Base-by-base conservation (phyloP, 2,113 vertebrate genomes). In the Scartelaos histophorus region DNA sequence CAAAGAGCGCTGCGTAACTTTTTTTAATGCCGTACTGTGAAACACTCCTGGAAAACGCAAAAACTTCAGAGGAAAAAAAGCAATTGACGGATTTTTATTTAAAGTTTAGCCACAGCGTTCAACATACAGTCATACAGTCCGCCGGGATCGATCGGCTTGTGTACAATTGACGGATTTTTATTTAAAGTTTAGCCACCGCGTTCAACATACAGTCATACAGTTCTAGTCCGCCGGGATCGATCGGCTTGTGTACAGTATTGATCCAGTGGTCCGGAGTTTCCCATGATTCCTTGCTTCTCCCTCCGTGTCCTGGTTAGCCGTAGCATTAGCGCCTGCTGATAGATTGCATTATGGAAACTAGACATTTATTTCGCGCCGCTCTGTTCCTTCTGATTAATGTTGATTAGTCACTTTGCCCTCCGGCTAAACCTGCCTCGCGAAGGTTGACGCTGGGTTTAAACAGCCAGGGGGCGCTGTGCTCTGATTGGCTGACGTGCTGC, bases 71-170 rank as follows among this genome's bases (percentile, higher is more conserved):
- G 29, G 29, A 29, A 4, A 29, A n/a, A 29, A 29, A 29, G 29
- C 4, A 4, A 2, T 29, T 29, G 29, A 29, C 29, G 29, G 29
- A n/a, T n/a, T 51, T 51, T 51, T 22, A 13, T 22, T 25, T 13
- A 5, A 29, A 58, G 13, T 13, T 13, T 13, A 3, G 4, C 56
- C 13, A 22, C 3, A 2, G 53, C 34, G 24, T 43, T 49, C 7
- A 38, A 21, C 58, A 62, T 7, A 10, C 45, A 29, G 29, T 58
- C 15, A 45, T 35, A 78, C 70, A 65, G 79, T 82, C 78, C 81
- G 82, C 71, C 71, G 22, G 71, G 71, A 90, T 86, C 66, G 88
- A 90, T 79, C 80, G 65, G 81, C 81, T 85, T 82, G 84, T 85
- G 80, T 71, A 82, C 76, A 35, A 90, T 91, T 35, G 89, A 92